Evolutionary conservation across 2,113 vertebrate genomes (phyloP).

Genomic region (Mungos mungo): DNA sequence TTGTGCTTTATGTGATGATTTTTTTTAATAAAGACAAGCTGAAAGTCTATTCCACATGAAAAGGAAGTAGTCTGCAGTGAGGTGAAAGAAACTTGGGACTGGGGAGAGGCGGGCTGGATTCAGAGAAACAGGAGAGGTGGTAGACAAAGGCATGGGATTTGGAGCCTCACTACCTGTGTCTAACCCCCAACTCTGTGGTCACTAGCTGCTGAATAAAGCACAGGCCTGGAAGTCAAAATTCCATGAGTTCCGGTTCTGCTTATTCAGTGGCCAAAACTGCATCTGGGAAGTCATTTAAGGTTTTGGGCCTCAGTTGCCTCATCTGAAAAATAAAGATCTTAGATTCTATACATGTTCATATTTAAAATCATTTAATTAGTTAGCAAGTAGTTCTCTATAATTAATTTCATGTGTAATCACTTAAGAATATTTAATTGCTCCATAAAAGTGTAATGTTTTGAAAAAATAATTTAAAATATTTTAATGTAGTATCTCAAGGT

Average conservation of each 20-base stretch:
- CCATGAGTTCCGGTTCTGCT: not conserved
- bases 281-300: not conserved
- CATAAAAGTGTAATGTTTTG: not conserved
- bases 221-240: too few species aligned
- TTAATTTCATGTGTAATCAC: not conserved
- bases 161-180: not conserved
- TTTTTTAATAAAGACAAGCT: not conserved
- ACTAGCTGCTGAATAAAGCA: not conserved
- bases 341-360: not conserved
- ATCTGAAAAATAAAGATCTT: not conserved
- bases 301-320: not conserved
- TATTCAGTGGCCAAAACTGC: not conserved
- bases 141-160: too few species aligned
- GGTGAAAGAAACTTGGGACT: not conserved
- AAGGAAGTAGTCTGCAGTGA: not conserved
- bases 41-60: not conserved
- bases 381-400: not conserved
- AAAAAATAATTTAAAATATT: conserved; percentile 28
- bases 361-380: conserved; percentile 11
- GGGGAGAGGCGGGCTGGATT: not conserved
- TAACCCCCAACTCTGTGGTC: not conserved
- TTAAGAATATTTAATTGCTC: not conserved
- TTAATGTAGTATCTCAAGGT: not conserved
- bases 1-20: conserved; percentile 3
- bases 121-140: not conserved